Evolutionary conservation across 2,113 vertebrate species (phyloP), one percentile per base, ranked within the genome.

Genomic region (Oceanodroma tethys): DNA sequence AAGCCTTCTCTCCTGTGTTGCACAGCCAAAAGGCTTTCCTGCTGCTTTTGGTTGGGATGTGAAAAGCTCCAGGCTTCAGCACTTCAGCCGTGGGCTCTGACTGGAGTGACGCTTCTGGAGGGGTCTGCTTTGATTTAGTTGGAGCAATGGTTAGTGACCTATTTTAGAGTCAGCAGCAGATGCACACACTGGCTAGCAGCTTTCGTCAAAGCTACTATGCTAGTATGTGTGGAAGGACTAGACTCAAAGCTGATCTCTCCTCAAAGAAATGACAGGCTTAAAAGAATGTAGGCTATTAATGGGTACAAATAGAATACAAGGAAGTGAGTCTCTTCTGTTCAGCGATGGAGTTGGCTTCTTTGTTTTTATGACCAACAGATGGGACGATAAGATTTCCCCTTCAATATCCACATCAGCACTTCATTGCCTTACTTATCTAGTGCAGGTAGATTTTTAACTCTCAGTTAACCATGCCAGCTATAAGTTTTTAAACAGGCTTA

Each of bases 281-380:
- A 56, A 88, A 95, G 32, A 91, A 48, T 88, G 30, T 34, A 38
- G 45, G 55, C 79, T 93, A 76, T 96, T 95, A 83, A 86, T 88
- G 86, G 66, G 13, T 80, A 52, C 71, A 62, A 80, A 62, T 40
- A 93, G 45, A 95, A 90, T 81, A 68, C 21, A 22, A 88, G 73
- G 71, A 95, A 96, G 68, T 68, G 10, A 90, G 38, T 52, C 38
- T 63, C 21, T 79, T 81, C 62, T 94, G 47, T 63, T 90, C 48
- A 50, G 73, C 48, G 58, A 16, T 60, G 72, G 88, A 76, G 27
- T 52, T 88, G 66, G 14, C 17, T 56, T 75, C 53, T 86, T 93
- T 95, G 62, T 92, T 93, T 92, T 95, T 86, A 74, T 1, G 8
- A 40, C 58, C 75, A 92, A 52, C 67, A 93, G 62, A 75, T 86